Percentiles rank a stretch among this genome's conserved stretches.
Conservation (phyloP, 2,113 vertebrate species). For the Austrofundulus limnaeus region DNA sequence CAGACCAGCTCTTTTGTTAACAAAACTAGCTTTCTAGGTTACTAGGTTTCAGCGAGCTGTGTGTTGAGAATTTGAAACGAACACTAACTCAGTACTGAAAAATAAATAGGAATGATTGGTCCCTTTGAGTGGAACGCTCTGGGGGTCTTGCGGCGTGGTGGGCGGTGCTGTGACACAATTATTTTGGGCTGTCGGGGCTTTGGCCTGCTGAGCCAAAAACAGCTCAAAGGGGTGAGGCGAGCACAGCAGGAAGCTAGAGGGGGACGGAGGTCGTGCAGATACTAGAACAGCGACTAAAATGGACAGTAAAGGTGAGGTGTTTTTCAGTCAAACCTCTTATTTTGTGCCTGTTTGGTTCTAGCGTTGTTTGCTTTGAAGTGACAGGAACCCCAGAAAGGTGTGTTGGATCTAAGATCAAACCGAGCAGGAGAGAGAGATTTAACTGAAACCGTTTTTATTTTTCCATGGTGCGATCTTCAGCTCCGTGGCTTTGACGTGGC, state of each 20-base stretch:
- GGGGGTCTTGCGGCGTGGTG: constrained; percentile 45
- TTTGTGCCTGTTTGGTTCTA: neutral
- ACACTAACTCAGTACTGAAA: too few species aligned
- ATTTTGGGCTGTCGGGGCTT: constrained; percentile 75
- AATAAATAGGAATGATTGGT: neutral
- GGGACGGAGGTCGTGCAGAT: constrained; percentile 41
- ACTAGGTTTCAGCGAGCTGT: too few species aligned
- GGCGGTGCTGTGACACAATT: constrained; percentile 63
- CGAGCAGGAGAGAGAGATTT: neutral
- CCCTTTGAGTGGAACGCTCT: constrained; percentile 31
- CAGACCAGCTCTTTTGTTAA: too few species aligned
- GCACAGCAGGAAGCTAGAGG: constrained; percentile 27
- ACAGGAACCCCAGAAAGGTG: neutral
- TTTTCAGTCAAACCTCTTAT: constrained; percentile 9
- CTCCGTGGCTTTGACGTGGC: neutral
- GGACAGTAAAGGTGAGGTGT: constrained; percentile 78
- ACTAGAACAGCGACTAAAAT: constrained; percentile 61
- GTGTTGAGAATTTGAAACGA: too few species aligned
- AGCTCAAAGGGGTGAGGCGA: constrained; percentile 61
- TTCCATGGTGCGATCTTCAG: neutral
- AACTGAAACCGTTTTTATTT: neutral
- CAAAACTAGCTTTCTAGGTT: too few species aligned
- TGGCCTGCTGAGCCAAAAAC: constrained; percentile 80
- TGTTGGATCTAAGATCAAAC: constrained; percentile 8
- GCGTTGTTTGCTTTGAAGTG: neutral